Evolutionary conservation across 2,888 invertebrate species (phyloP).

Genomic region (Sinopyrophorus schimmeli): DNA sequence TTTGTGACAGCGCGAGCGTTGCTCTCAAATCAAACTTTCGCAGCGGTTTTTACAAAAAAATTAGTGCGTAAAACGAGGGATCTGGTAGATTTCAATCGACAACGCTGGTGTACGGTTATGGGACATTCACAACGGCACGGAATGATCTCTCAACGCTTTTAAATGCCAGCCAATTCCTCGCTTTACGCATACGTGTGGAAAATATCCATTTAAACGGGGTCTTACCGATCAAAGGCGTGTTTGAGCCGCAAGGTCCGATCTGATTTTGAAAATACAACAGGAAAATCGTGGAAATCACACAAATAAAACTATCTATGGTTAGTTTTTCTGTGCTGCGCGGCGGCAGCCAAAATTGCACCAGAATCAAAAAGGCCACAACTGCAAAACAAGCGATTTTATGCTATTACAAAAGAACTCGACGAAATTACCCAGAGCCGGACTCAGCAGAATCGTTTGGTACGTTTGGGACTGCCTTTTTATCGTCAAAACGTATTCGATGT

Average conservation of each 20-base stretch:
- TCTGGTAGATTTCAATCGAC: too few relatives aligned
- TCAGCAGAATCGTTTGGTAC: slow-evolving; percentile 64
- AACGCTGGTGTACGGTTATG: too few relatives aligned
- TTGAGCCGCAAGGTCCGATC: slow-evolving; percentile 59
- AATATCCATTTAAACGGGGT: too few relatives aligned
- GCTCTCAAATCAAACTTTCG: too few relatives aligned
- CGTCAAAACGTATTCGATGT: slow-evolving; percentile 58
- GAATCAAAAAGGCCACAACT: slow-evolving; percentile 38
- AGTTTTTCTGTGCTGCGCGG: slow-evolving; percentile 69
- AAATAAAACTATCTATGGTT: slow-evolving; percentile 61
- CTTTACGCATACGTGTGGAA: too few relatives aligned
- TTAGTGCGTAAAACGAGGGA: too few relatives aligned
- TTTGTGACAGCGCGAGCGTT: too few relatives aligned
- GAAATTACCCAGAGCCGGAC: slow-evolving; percentile 61
- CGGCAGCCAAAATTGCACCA: slow-evolving; percentile 68
- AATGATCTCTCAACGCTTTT: too few relatives aligned
- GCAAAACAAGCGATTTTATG: background rate
- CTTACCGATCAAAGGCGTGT: slow-evolving; percentile 52
- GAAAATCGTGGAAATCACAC: slow-evolving; percentile 63
- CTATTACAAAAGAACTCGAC: background rate
- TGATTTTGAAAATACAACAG: slow-evolving; percentile 66
- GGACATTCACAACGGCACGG: too few relatives aligned
- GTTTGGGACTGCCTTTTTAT: slow-evolving; percentile 61
- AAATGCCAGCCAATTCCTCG: too few relatives aligned
- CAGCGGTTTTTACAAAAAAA: too few relatives aligned